phyloP scores from a whole-genome alignment of 2,888 invertebrate species.

The Eulithis prunata region DNA sequence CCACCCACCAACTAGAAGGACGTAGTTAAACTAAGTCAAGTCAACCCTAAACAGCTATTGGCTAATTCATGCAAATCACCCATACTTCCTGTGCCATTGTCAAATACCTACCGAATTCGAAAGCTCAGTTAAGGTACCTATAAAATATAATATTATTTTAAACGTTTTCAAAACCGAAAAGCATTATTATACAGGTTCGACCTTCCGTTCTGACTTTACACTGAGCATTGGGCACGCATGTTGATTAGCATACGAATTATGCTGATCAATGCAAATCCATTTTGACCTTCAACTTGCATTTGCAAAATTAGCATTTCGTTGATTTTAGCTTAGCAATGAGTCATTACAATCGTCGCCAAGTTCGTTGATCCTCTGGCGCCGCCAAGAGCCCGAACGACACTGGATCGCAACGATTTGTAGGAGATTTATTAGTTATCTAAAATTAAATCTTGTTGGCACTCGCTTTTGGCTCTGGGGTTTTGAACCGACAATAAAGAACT shows the following conservation, averaged over 20 bases:
- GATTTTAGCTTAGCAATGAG: constrained; percentile 45
- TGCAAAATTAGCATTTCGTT: constrained; percentile 11
- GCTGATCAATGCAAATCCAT: constrained; percentile 52
- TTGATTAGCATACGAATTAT: constrained; percentile 50
- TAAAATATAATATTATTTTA: too few relatives aligned
- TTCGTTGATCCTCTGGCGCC: constrained; percentile 42
- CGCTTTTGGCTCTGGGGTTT: constrained; percentile 21
- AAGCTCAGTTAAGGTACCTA: too few relatives aligned
- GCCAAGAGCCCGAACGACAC: constrained; percentile 36
- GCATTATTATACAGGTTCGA: not conserved
- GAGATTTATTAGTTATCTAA: constrained; percentile 35
- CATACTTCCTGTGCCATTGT: constrained; percentile 22
- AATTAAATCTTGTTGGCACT: constrained; percentile 35
- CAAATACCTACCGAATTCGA: constrained; percentile 1
- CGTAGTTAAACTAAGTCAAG: not conserved
- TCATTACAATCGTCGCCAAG: constrained; percentile 44
- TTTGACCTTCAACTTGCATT: constrained; percentile 52
- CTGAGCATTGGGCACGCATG: constrained; percentile 25
- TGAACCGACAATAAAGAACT: constrained; percentile 25
- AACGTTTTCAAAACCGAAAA: not conserved
- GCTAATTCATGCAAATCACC: constrained; percentile 25
- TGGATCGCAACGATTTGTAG: constrained; percentile 40
- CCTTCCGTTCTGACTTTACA: not conserved
- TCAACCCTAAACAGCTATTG: constrained; percentile 17
- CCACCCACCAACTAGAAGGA: not conserved